phyloP scores from a whole-genome alignment of 2,113 vertebrate genomes.

The Neopipo cinnamomea region DNA sequence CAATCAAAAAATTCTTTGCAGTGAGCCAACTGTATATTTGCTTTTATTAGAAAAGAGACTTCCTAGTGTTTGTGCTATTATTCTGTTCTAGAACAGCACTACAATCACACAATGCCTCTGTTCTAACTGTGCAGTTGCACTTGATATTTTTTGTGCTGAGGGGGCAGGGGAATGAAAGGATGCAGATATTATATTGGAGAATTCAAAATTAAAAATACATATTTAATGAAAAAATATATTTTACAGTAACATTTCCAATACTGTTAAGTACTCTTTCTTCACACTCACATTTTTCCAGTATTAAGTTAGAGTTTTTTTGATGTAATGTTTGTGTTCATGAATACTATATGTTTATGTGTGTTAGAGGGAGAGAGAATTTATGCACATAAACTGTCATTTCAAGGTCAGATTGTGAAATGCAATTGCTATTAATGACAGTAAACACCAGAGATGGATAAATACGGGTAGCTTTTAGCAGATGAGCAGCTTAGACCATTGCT shows the following conservation, averaged over 20 bases:
- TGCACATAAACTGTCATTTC: slow-evolving; percentile 74
- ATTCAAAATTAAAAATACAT: background rate
- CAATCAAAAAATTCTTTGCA: background rate
- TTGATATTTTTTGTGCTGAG: background rate
- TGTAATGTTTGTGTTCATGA: slow-evolving; percentile 57
- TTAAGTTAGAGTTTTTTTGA: background rate
- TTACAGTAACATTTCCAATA: background rate
- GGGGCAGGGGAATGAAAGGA: background rate
- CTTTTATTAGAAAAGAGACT: slow-evolving; percentile 20
- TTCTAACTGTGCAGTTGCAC: background rate
- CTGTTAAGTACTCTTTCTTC: background rate
- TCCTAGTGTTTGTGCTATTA: background rate
- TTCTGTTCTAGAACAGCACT: background rate
- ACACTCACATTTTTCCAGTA: background rate
- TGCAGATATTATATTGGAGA: background rate
- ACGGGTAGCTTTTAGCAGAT: slow-evolving; percentile 89
- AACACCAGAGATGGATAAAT: slow-evolving; percentile 80
- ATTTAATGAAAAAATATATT: background rate
- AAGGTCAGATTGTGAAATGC: slow-evolving; percentile 84
- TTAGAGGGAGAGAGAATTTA: slow-evolving; percentile 40
- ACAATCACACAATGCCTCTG: background rate
- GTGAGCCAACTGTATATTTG: background rate
- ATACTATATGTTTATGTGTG: background rate
- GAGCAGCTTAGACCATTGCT: slow-evolving; percentile 80
- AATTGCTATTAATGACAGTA: slow-evolving; percentile 86